Evolutionary conservation across 2,888 invertebrate species (phyloP), one percentile per base, ranked within the genome.

Genomic region (Scelioninae gen. 2): DNA sequence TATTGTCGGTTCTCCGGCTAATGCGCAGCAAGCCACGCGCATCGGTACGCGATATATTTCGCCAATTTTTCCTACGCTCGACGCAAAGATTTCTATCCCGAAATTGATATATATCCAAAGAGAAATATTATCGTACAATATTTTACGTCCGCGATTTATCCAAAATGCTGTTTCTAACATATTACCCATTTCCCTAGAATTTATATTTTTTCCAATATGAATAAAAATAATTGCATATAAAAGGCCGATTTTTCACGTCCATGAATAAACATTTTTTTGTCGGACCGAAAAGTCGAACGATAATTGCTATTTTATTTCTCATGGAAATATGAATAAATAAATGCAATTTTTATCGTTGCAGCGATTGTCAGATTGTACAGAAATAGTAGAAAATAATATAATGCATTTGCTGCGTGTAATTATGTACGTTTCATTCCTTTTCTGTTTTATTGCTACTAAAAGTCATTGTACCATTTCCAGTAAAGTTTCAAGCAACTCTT

Each of bases 11-110:
- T n/a, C 25, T 22, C 41, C 55, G 31, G 41, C 31, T 28, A 41
- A 55, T 31, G 28, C 31, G 31, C 55, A 55, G 18, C 25, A 53
- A 53, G 53, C 39, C 25, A 53, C 53, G 39, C 53, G 53, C 31
- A 55, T 55, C 41, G 55, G 39, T 39, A 25, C 39, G 25, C 39
- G 28, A 25, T 39, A 53, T 53, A 53, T 53, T 16, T 52, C 37
- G 19, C 22, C 52, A 52, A 52, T 52, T 52, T 52, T 52, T 52
- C 52, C 35, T 52, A 37, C 22, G 35, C 37, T 52, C 52, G 22
- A 22, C 19, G 52, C 37, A 37, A 52, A 52, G 52, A 52, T 52
- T 52, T 52, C 50, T 48, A 48, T 48, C 48, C 31, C 3, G 25
- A 22, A 28, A 48, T 18, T 48, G 28, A 48, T 48, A 31, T 31